phyloP scores from a whole-genome alignment of 1,140 invertebrate species.

The Limonius californicus region DNA sequence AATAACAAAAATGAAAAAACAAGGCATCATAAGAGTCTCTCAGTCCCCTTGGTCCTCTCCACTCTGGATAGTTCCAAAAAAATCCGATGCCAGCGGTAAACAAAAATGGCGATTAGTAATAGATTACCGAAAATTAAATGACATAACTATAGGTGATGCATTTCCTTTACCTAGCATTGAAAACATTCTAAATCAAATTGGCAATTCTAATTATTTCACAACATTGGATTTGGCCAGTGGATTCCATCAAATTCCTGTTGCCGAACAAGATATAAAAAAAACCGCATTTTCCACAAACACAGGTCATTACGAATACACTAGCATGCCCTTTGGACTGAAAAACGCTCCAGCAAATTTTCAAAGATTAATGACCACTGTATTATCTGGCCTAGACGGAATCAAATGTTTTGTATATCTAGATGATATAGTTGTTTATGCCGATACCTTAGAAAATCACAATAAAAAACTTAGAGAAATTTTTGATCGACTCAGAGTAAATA shows the following conservation, averaged over 20 bases:
- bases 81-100: constrained; percentile 24
- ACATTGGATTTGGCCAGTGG: constrained; percentile 49
- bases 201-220: constrained; percentile 46
- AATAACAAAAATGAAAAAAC: constrained; percentile 22
- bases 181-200: constrained; percentile 45
- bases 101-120: constrained; percentile 42
- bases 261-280: constrained; percentile 41
- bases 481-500: no score
- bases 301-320: constrained; percentile 37
- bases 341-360: no score
- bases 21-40: constrained; percentile 34
- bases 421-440: no score
- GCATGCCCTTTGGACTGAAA: constrained; percentile 38
- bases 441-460: no score
- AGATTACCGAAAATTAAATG: constrained; percentile 42
- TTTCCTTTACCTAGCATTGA: constrained; percentile 53
- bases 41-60: constrained; percentile 43
- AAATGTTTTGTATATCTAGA: background rate
- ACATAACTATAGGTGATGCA: constrained; percentile 35
- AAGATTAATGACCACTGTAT: constrained; percentile 29
- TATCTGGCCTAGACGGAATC: background rate
- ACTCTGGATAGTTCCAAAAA: constrained; percentile 30
- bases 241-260: constrained; percentile 49
- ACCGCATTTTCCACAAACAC: constrained; percentile 42
- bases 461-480: no score